phyloP scores from a whole-genome alignment of 2,888 invertebrate species.

The Sinohyriopsis cumingii region DNA sequence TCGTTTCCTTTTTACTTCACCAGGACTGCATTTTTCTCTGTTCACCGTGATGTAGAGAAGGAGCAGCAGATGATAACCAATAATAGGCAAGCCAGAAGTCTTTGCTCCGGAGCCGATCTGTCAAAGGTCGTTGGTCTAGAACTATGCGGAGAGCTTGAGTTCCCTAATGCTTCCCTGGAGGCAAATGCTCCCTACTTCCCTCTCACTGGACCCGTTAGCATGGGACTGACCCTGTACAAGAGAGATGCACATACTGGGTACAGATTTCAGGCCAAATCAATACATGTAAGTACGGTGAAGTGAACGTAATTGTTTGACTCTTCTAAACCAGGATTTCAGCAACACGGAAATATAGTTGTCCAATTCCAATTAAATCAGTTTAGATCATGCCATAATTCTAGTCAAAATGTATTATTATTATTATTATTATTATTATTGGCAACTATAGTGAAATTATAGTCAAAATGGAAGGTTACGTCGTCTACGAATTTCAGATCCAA shows the following conservation, averaged over 20 bases:
- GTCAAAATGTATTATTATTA: too few species aligned
- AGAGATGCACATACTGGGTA: slow-evolving; percentile 62
- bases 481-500: too few species aligned
- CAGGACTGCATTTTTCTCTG: slow-evolving; percentile 65
- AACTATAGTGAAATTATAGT: too few species aligned
- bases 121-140: slow-evolving; percentile 87
- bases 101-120: slow-evolving; percentile 64
- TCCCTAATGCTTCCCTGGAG: slow-evolving; percentile 79
- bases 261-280: slow-evolving; percentile 57
- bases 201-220: slow-evolving; percentile 60
- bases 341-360: too few species aligned
- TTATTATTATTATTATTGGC: too few species aligned
- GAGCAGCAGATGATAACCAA: slow-evolving; percentile 80
- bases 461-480: too few species aligned
- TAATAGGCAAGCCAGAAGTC: slow-evolving; percentile 75
- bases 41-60: slow-evolving; percentile 74
- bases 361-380: too few species aligned
- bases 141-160: slow-evolving; percentile 83
- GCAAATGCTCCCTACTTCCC: slow-evolving; percentile 71
- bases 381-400: too few species aligned
- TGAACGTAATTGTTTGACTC: not conserved
- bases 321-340: too few species aligned
- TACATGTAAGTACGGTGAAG: slow-evolving; percentile 49
- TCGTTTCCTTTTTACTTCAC: slow-evolving; percentile 4
- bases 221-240: slow-evolving; percentile 57